Percentiles rank a stretch among this genome's conserved stretches.
These are phyloP conservation scores for Pristis pectinata DNA, from an alignment of 2,797 vertebrate genomes.

Conservation along the genomic window DNA sequence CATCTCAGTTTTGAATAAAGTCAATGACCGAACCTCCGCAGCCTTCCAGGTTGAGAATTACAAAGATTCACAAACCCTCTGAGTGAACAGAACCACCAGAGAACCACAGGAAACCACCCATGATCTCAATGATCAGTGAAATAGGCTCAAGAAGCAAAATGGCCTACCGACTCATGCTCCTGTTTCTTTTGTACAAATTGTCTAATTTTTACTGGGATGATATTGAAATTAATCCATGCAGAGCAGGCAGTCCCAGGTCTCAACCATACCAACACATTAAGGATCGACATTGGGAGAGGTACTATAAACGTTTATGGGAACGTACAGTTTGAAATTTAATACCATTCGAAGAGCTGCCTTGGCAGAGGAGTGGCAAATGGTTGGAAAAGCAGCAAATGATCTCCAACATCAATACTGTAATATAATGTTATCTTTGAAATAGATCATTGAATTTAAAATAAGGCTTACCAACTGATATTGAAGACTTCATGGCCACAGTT, in stretches of 20 bases:
- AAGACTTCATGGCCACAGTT: constrained; percentile 20
- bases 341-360: neutral
- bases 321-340: neutral
- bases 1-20: too few species aligned
- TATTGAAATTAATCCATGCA: neutral
- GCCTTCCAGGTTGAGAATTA: too few species aligned
- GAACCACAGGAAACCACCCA: too few species aligned
- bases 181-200: too few species aligned
- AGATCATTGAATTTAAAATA: neutral
- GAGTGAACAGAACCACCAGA: too few species aligned
- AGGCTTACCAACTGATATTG: constrained; percentile 32
- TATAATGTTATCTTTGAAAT: neutral
- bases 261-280: neutral
- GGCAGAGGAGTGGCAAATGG: neutral
- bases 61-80: too few species aligned
- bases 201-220: too few species aligned
- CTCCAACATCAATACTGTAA: neutral
- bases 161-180: neutral
- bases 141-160: too few species aligned
- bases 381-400: neutral
- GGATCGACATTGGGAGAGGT: neutral
- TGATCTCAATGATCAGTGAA: too few species aligned
- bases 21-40: too few species aligned
- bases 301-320: too few species aligned
- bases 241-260: too few species aligned